Evolutionary conservation across 2,113 vertebrate species (phyloP).

Genomic region (Pseudopodoces humilis): DNA sequence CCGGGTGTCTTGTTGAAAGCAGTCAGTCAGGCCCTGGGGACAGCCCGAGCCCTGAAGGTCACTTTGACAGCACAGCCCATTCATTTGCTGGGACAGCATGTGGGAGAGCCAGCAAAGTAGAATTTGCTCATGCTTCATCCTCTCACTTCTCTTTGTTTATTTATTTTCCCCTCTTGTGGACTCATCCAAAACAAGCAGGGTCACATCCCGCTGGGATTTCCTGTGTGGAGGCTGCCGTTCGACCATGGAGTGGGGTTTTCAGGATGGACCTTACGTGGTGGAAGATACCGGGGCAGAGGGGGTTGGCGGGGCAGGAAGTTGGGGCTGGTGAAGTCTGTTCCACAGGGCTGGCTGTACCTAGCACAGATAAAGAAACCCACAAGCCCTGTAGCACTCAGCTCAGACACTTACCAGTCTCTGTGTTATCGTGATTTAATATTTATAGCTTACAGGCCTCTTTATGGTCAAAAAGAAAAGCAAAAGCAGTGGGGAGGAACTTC

Average conservation of each 20-base stretch:
- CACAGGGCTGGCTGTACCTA: neutral
- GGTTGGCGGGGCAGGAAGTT: neutral
- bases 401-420: neutral
- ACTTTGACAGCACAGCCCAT: neutral
- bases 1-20: neutral
- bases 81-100: neutral
- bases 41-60: neutral
- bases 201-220: neutral
- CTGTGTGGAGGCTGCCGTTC: neutral
- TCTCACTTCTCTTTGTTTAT: neutral
- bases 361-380: neutral
- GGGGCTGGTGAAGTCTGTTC: neutral
- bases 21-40: neutral
- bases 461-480: neutral
- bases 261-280: neutral
- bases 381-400: neutral
- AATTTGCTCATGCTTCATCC: neutral
- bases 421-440: neutral
- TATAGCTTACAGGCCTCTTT: neutral
- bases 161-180: neutral
- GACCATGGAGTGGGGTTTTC: neutral
- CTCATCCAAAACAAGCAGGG: neutral
- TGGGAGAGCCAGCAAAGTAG: neutral
- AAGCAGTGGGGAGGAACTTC: neutral
- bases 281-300: accelerated